Evolutionary conservation across 2,888 invertebrate genomes (phyloP).

Genomic region (Pedicia rivosa): DNA sequence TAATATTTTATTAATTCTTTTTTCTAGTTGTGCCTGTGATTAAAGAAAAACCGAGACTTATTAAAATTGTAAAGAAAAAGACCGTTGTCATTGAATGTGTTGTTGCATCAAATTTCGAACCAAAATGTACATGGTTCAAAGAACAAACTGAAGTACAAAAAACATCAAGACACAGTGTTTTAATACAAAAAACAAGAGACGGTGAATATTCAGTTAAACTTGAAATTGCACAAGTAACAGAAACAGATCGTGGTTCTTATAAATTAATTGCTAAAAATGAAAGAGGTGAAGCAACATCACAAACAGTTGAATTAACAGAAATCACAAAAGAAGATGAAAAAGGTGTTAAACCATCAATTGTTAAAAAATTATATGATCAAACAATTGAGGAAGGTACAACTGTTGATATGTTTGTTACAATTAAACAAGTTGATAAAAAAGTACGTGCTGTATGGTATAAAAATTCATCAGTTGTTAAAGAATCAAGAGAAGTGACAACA

Average conservation of each 20-base stretch:
- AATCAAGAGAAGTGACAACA: conserved; percentile 59
- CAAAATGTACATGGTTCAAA: conserved; percentile 87
- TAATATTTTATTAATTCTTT: conserved; percentile 10
- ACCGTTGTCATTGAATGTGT: conserved; percentile 87
- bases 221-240: conserved; percentile 71
- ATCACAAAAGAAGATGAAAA: conserved; percentile 61
- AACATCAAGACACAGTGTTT: conserved; percentile 29
- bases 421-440: conserved; percentile 61
- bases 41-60: conserved; percentile 80
- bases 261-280: conserved; percentile 84
- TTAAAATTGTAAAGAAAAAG: conserved; percentile 81
- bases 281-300: conserved; percentile 82
- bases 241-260: conserved; percentile 73
- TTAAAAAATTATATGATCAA: conserved; percentile 57
- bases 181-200: conserved; percentile 33
- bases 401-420: conserved; percentile 58
- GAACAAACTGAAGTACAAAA: conserved; percentile 64
- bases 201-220: conserved; percentile 83
- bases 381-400: conserved; percentile 55
- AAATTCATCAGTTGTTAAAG: conserved; percentile 58
- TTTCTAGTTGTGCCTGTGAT: conserved; percentile 78
- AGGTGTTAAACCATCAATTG: conserved; percentile 65
- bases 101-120: conserved; percentile 85
- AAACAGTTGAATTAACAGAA: conserved; percentile 72
- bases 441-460: conserved; percentile 76